A percentile compares a stretch with the other conserved stretches of the same genome.
These are phyloP conservation scores for Nephrotoma flavescens DNA, from an alignment of 2,888 invertebrate genomes.

Conservation along the genomic window DNA sequence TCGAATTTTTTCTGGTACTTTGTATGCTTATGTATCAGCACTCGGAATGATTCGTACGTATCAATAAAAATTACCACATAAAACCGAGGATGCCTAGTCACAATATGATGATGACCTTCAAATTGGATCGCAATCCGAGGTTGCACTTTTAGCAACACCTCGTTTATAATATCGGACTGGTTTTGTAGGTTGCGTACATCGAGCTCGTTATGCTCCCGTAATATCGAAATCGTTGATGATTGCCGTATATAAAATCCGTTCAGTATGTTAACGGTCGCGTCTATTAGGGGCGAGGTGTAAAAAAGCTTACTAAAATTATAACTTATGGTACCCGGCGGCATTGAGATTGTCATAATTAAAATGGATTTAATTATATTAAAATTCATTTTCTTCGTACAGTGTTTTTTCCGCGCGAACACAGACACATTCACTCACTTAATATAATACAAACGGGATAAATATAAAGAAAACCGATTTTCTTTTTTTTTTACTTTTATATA, in stretches of 20 bases:
- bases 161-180: conserved; percentile 1
- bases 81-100: neutral
- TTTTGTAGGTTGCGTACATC: neutral
- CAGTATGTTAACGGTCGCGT: neutral
- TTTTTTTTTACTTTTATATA: neutral
- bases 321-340: neutral
- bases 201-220: neutral
- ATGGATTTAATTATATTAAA: neutral
- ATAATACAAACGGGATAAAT: neutral
- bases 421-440: neutral
- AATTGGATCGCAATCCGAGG: neutral
- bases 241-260: neutral
- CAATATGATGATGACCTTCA: neutral
- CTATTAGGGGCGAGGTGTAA: neutral
- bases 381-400: neutral
- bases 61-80: neutral
- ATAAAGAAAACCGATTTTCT: neutral
- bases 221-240: neutral
- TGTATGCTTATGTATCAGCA: neutral
- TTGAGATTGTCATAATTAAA: neutral
- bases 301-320: neutral
- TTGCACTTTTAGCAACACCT: neutral
- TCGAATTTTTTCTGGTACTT: neutral
- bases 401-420: neutral
- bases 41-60: neutral